Percentiles rank a stretch among this genome's conserved stretches.
Conservation (phyloP, 1,140 invertebrate species). For the Latrodectus geometricus region DNA sequence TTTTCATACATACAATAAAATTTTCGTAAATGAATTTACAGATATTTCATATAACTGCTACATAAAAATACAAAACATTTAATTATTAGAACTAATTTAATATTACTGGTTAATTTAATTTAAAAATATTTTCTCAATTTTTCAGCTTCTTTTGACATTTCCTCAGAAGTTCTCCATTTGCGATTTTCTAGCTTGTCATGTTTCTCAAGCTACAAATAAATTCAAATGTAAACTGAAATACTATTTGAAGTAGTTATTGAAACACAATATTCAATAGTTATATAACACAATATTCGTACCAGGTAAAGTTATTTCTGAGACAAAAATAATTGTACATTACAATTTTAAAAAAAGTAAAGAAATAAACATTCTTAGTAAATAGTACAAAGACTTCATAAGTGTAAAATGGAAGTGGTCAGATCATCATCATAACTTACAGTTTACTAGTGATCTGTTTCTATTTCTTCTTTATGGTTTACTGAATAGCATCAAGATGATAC, state of each 20-base stretch:
- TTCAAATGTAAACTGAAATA: background rate
- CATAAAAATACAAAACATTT: background rate
- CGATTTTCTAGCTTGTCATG: conserved; percentile 75
- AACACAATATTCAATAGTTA: background rate
- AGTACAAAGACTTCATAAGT: no score
- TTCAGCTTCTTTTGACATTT: conserved; percentile 75
- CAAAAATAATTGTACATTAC: background rate
- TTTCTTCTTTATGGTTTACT: no score
- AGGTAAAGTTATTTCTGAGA: background rate
- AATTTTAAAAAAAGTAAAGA: background rate
- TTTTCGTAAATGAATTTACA: no score
- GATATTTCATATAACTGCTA: background rate
- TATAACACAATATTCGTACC: conserved; percentile 29
- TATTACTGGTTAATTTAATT: background rate
- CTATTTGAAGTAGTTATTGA: background rate
- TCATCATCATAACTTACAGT: no score
- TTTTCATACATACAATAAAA: background rate
- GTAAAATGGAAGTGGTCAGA: no score
- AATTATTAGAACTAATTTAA: background rate
- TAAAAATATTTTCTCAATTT: conserved; percentile 65
- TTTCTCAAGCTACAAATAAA: conserved; percentile 72
- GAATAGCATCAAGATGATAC: no score
- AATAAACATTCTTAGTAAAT: conserved; percentile 16
- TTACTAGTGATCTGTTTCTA: no score
- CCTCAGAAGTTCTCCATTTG: conserved; percentile 68